Evolutionary conservation across 2,113 vertebrate genomes (phyloP), one percentile per base, ranked within the genome.

Genomic region (Phyllostomus hastatus): DNA sequence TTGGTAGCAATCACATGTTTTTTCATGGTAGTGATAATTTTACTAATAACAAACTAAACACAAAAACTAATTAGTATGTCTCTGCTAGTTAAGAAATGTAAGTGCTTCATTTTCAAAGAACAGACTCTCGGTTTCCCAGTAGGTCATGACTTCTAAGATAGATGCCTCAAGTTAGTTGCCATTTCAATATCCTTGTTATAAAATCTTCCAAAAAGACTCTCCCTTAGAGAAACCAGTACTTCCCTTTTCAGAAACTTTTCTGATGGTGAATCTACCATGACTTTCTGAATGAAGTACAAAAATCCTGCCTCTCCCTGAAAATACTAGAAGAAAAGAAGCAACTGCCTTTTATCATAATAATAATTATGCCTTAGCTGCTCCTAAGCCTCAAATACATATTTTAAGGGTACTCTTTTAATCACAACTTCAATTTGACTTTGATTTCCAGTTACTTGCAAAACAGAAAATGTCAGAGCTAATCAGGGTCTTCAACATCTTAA

Each of bases 401-500:
- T 83, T 82, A 75, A 7, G 12, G 31, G 19, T 1, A 83, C 11
- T 38, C 28, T 97, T 79, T 82, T 57, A 41, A 69, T 88, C 59
- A 94, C 22, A 93, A 9, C 38, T 79, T 88, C 54, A 57, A 46
- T n/a, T 72, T 59, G 31, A 92, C 31, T 86, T 86, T 82, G 46
- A 95, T 75, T 96, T 73, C 28, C 31, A 90, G 41, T 94, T 79
- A 85, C 35, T 81, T 28, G 54, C 81, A 50, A 82, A 84, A 79
- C 3, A 69, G 43, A 61, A 95, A 92, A 89, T 33, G 10, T 80
- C 66, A 59, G 73, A 70, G 28, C 41, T 75, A 43, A 69, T 90
- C 87, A 61, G 17, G 12, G 41, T 79, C 33, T 20, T 85, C 61
- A 35, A 15, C 17, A 88, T 59, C n/a, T 94, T 94, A 79, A 89